phyloP scores from a whole-genome alignment of 1,140 invertebrate genomes.

The Pseudomyrmex dendroicus region DNA sequence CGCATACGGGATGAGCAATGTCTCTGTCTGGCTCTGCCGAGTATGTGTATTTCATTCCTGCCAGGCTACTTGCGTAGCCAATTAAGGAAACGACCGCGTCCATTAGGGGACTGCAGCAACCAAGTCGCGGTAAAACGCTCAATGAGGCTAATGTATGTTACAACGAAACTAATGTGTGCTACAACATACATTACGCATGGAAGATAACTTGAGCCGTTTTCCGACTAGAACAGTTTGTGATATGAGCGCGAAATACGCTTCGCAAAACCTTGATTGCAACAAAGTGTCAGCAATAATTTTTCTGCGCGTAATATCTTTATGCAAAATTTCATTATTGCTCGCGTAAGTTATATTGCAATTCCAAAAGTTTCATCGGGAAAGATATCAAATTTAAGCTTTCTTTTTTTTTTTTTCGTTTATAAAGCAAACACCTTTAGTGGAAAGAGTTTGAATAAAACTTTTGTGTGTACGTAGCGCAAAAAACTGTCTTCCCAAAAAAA shows the following conservation, averaged over 20 bases:
- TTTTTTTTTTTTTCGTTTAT: not conserved
- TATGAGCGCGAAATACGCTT: not conserved
- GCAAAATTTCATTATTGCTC: not conserved
- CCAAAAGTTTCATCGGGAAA: not conserved
- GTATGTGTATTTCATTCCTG: conserved; percentile 15
- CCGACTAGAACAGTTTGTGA: too few relatives aligned
- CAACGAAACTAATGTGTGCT: not conserved
- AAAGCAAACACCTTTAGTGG: too few relatives aligned
- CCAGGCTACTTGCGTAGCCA: conserved; percentile 7
- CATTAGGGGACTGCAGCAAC: not conserved
- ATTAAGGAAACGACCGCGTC: conserved; percentile 8
- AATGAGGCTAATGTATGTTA: not conserved
- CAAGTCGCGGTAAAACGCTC: not conserved
- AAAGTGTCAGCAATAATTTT: not conserved
- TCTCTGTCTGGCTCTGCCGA: not conserved
- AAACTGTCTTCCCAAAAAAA: not conserved
- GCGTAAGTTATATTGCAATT: not conserved
- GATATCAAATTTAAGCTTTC: not conserved
- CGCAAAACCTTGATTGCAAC: not conserved
- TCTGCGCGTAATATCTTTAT: not conserved
- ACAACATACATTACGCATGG: conserved; percentile 2
- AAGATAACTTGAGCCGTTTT: not conserved
- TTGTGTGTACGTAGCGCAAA: not conserved
- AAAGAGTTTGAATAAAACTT: not conserved
- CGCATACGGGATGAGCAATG: conserved; percentile 1